Conservation (phyloP, 2,888 invertebrate species). For the Ichneumon xanthorius region DNA sequence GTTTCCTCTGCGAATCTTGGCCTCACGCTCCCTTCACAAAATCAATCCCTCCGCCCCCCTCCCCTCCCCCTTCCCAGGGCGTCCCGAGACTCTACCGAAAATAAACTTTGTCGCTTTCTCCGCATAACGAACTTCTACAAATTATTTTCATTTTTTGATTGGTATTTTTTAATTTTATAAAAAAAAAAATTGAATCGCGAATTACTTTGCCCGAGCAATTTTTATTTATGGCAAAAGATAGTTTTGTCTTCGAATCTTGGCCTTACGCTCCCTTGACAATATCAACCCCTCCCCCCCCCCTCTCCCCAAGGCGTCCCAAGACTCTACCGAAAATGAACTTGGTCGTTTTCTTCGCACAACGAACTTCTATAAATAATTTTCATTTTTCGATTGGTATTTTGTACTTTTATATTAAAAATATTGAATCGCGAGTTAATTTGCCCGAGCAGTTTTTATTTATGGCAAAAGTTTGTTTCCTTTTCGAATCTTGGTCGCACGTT, state of each 20-base stretch:
- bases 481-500: background rate
- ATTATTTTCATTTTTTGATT: no score
- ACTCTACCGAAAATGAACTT: constrained; percentile 60
- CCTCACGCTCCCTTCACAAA: background rate
- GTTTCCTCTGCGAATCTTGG: background rate
- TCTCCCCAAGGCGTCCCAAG: background rate
- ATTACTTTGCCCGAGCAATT: no score
- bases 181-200: no score
- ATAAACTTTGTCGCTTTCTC: background rate
- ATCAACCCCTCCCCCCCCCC: background rate
- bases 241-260: background rate
- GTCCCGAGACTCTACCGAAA: constrained; percentile 20
- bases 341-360: constrained; percentile 39
- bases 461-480: background rate
- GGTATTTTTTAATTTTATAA: no score
- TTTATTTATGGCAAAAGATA: no score
- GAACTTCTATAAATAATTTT: constrained; percentile 32
- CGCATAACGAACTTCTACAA: no score
- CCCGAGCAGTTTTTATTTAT: no score
- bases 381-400: no score
- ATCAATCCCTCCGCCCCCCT: background rate
- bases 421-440: no score
- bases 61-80: background rate
- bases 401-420: no score
- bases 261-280: background rate